Base-by-base conservation (phyloP, 2,113 vertebrate species). In the Prochilodus magdalenae region DNA sequence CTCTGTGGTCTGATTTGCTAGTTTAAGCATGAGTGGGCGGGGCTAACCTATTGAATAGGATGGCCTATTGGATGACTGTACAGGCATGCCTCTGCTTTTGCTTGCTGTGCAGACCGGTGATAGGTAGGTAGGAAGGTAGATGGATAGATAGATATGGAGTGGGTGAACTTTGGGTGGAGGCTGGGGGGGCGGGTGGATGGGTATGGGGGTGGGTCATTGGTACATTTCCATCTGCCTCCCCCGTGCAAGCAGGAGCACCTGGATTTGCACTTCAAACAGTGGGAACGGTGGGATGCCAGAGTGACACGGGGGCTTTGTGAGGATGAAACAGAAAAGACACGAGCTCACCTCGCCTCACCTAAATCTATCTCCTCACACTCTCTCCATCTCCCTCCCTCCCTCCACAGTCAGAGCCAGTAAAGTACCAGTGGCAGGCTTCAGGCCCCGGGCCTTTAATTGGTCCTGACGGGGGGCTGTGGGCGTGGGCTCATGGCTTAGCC, bases 191-290 rank as follows among this genome's bases (percentile, higher is more conserved):
- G n/a, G 66, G n/a, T n/a, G n/a, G n/a, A n/a, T n/a, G n/a, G 36
- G 29, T 18, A 80, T 79, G 59, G 36, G 36, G 22, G 36, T 80
- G 83, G 57, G 60, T 66, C 73, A 63, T 66, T 66, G 73, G 73
- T 30, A 55, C 62, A 75, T 83, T 80, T 76, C 80, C 75, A 75
- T 79, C 76, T 80, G 29, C 33, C 36, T 51, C 67, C 44, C 55
- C n/a, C 30, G 40, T 81, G 73, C 70, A 59, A 44, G 66, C 18
- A 47, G 51, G 77, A 73, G 78, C 75, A 85, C 62, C 80, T 79
- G 60, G 60, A 81, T 86, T 84, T 81, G 60, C 85, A 86, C 82
- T 81, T 84, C 85, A 86, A 86, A 86, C 70, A 30, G 29, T 1
- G 20, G 24, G 29, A 62, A 71, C 67, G 22, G 40, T 79, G 53